Percentiles rank a stretch among this genome's conserved stretches.
Conservation (phyloP, 2,113 vertebrate species). For the Burhinus oedicnemus region DNA sequence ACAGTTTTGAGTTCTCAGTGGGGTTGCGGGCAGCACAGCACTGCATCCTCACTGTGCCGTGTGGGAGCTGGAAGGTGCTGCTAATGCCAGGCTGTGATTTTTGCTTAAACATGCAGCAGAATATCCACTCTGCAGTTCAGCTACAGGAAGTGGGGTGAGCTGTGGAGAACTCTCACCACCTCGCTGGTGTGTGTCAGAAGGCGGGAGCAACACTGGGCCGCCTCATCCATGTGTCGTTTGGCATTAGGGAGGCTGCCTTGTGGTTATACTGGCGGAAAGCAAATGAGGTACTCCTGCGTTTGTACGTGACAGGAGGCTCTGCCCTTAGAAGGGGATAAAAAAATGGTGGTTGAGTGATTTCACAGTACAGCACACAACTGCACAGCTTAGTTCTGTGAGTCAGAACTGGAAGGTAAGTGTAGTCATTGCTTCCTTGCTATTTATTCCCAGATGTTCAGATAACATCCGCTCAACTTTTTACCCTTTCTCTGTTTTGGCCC, state of each 20-base stretch:
- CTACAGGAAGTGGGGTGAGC: neutral
- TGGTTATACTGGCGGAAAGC: neutral
- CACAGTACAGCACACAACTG: neutral
- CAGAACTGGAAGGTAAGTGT: neutral
- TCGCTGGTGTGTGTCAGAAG: neutral
- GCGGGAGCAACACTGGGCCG: neutral
- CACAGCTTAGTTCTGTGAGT: neutral
- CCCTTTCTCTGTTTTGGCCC: neutral
- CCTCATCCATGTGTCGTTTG: neutral
- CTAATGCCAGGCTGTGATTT: neutral
- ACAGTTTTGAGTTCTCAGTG: neutral
- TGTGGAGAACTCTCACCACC: neutral
- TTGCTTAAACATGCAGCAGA: neutral
- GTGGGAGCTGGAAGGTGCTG: neutral
- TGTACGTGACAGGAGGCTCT: neutral
- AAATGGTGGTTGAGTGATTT: neutral
- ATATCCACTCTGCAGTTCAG: accelerated
- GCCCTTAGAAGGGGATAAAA: neutral
- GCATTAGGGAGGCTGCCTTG: neutral
- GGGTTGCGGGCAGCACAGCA: neutral
- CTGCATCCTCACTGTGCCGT: accelerated
- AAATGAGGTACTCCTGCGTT: neutral
- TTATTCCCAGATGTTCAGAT: neutral
- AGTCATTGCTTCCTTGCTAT: neutral
- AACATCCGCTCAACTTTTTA: neutral